These are phyloP conservation scores for Brienomyrus longianalis DNA, from an alignment of 2,113 vertebrate genomes.

Conservation along the genomic window DNA sequence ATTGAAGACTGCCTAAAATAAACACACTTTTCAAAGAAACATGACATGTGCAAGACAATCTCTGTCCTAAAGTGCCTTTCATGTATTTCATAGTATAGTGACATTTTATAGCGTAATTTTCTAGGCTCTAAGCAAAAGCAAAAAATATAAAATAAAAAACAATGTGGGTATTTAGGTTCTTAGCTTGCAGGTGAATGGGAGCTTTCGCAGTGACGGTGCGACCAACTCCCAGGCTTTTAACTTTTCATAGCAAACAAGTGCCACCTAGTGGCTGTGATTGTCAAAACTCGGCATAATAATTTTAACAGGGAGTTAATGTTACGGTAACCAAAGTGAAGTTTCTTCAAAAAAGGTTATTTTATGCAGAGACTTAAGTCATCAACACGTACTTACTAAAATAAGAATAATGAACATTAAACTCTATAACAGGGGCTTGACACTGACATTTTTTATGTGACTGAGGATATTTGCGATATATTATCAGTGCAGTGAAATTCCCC, in stretches of 20 bases:
- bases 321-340: not conserved
- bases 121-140: not conserved
- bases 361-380: not conserved
- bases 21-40: not conserved
- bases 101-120: not conserved
- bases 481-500: not conserved
- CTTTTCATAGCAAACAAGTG: not conserved
- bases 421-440: not conserved
- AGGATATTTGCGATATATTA: not conserved
- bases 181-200: not conserved
- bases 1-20: not conserved
- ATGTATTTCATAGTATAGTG: not conserved
- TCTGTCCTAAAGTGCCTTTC: not conserved
- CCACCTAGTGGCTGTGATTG: not conserved
- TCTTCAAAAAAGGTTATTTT: not conserved
- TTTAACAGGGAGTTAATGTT: not conserved
- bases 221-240: not conserved
- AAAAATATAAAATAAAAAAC: not conserved
- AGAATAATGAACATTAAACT: not conserved
- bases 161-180: not conserved
- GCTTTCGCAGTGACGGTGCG: not conserved
- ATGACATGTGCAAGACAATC: not conserved
- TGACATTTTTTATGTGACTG: not conserved
- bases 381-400: not conserved
- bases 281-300: not conserved